A percentile compares a stretch with the other conserved stretches of the same genome.
These are phyloP conservation scores for Pseudochaenichthys georgianus DNA, from an alignment of 2,797 vertebrate species.

Conservation along the genomic window DNA sequence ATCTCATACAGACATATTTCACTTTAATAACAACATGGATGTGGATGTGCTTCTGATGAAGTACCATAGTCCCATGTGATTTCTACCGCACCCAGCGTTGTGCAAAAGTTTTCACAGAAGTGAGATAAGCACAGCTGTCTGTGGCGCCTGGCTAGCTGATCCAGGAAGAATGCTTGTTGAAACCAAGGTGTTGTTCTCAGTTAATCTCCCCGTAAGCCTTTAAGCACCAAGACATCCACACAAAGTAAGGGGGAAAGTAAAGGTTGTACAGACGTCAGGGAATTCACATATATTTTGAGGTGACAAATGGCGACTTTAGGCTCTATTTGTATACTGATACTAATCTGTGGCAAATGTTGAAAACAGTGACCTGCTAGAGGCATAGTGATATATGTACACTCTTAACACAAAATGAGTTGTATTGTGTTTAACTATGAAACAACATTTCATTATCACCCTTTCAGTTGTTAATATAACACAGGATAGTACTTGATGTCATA, in stretches of 20 bases:
- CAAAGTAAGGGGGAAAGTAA: slow-evolving; percentile 31
- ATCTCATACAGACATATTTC: slow-evolving; percentile 23
- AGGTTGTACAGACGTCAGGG: slow-evolving; percentile 9
- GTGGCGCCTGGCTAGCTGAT: slow-evolving; percentile 45
- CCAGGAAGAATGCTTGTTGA: slow-evolving; percentile 39
- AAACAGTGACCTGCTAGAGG: background rate
- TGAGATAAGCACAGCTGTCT: slow-evolving; percentile 36
- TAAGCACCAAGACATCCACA: slow-evolving; percentile 42
- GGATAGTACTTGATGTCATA: no score
- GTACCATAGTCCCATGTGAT: slow-evolving; percentile 37
- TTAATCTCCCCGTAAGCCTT: slow-evolving; percentile 54
- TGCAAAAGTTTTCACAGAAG: slow-evolving; percentile 26
- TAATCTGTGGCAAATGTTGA: background rate
- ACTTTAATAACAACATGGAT: slow-evolving; percentile 31
- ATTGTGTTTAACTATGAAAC: background rate
- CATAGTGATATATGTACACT: background rate
- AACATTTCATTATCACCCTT: background rate
- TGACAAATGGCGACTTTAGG: slow-evolving; percentile 1
- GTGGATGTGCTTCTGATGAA: slow-evolving; percentile 23
- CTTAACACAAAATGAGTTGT: accelerated
- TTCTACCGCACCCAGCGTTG: background rate
- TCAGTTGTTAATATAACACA: no score
- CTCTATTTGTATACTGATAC: background rate
- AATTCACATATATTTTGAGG: slow-evolving; percentile 20
- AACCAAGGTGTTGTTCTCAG: slow-evolving; percentile 54